phyloP scores from a whole-genome alignment of 2,797 vertebrate species.

The Simalia tracyae region DNA sequence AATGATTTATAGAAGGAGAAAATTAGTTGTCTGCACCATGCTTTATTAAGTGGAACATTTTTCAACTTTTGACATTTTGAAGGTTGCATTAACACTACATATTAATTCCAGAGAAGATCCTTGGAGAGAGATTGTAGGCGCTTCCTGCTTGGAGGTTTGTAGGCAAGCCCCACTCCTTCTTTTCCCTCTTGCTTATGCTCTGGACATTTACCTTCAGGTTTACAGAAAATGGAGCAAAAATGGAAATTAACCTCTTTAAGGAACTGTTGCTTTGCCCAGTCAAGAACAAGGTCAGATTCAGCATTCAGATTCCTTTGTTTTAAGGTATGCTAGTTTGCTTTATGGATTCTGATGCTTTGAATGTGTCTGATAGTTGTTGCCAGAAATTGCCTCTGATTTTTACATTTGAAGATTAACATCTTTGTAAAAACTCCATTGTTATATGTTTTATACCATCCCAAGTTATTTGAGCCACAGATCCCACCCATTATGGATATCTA shows the following conservation, averaged over 20 bases:
- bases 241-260: not conserved
- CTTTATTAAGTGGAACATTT: slow-evolving; percentile 23
- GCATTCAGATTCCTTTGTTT: not conserved
- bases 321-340: not conserved
- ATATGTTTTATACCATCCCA: slow-evolving; percentile 15
- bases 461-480: not conserved
- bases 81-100: slow-evolving; percentile 9
- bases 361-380: not conserved
- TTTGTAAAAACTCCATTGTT: not conserved
- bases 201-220: not conserved
- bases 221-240: not conserved
- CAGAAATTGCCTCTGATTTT: not conserved
- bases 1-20: slow-evolving; percentile 20
- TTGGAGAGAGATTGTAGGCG: not conserved
- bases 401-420: not conserved
- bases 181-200: not conserved
- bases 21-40: slow-evolving; percentile 4
- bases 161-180: not conserved
- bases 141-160: not conserved
- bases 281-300: not conserved
- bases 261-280: not conserved
- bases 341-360: not conserved
- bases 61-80: slow-evolving; percentile 26
- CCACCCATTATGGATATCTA: not conserved
- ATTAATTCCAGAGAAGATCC: not conserved